Evolutionary conservation across 35 echinoderm and acorn worm genomes (phyloP).

Genomic region (Ophiothrix spiculata): DNA sequence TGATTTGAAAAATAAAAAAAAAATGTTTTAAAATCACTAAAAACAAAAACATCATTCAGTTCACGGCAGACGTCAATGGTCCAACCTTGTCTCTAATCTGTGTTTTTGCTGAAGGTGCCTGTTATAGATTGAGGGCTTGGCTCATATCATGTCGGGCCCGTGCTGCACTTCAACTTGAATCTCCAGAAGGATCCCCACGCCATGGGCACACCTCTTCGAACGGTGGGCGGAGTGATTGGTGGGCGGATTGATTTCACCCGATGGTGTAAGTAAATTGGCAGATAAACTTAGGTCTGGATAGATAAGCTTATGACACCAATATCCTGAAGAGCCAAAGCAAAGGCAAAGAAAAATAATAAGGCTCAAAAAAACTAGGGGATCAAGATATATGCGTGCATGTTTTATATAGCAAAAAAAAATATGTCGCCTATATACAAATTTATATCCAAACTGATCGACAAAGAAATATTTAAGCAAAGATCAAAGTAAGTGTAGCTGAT

Average conservation of each 20-base stretch:
- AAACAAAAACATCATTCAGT: background rate
- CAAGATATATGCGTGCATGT: background rate
- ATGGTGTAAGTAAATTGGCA: background rate
- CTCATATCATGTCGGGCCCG: no score
- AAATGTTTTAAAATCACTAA: background rate
- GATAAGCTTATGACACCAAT: background rate
- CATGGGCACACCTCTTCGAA: background rate
- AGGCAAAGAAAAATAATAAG: background rate
- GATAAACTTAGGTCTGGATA: background rate
- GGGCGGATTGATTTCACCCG: background rate
- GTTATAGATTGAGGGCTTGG: no score
- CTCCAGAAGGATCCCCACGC: no score
- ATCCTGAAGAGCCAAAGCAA: conserved; percentile 3
- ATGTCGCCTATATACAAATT: background rate
- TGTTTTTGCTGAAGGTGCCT: no score
- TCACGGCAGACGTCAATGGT: conserved; percentile 2
- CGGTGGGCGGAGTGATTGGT: background rate
- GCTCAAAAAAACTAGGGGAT: background rate
- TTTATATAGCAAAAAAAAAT: no score
- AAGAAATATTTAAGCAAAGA: background rate
- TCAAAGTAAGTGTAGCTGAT: background rate
- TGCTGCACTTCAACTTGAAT: no score
- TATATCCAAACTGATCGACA: background rate
- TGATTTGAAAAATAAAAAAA: conserved; percentile 1
- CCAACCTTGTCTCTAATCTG: conserved; percentile 7